These are phyloP conservation scores for Danio albolineatus DNA, from an alignment of 2,797 vertebrate species.

Conservation along the genomic window DNA sequence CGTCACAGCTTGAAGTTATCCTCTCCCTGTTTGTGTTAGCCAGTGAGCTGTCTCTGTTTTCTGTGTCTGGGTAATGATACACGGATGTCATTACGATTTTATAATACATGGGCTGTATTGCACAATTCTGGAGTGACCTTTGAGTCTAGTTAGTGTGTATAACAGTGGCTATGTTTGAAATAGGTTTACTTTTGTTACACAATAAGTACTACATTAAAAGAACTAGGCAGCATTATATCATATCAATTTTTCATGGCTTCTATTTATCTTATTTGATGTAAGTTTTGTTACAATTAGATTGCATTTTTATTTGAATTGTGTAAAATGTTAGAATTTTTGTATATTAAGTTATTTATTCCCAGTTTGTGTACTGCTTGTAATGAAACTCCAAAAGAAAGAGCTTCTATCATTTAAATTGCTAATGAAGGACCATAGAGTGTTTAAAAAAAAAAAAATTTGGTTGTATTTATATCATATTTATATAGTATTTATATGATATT, in stretches of 20 bases:
- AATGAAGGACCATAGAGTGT: no score
- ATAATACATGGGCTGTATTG: slow-evolving; percentile 6
- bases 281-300: background rate
- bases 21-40: slow-evolving; percentile 14
- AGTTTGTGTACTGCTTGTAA: no score
- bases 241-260: background rate
- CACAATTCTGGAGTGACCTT: slow-evolving; percentile 12
- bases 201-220: background rate
- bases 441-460: no score
- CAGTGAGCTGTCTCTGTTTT: slow-evolving; percentile 20
- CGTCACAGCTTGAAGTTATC: slow-evolving; percentile 9
- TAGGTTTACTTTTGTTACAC: background rate
- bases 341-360: no score
- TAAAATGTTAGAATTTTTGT: no score
- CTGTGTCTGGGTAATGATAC: slow-evolving; percentile 27
- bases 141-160: slow-evolving; percentile 14
- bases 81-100: slow-evolving; percentile 1
- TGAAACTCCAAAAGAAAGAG: no score
- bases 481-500: no score
- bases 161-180: background rate
- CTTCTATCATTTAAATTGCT: no score
- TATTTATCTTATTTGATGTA: background rate
- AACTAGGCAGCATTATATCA: background rate
- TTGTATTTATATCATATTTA: no score
- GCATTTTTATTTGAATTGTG: background rate